Evolutionary conservation across 2,888 invertebrate genomes (phyloP).

Genomic region (Sesia apiformis): DNA sequence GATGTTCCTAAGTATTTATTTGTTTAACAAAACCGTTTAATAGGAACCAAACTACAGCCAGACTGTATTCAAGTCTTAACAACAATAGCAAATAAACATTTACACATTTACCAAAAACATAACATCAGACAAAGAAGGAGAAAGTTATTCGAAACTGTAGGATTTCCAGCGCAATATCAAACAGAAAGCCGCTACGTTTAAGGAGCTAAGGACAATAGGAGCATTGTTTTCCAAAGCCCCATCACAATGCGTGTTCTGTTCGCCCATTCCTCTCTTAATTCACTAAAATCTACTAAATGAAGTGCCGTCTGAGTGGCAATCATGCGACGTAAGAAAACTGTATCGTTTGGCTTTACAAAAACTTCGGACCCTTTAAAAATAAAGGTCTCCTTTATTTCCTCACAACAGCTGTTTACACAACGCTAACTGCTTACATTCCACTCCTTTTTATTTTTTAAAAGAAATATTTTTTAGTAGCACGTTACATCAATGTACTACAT

Average conservation of each 20-base stretch:
- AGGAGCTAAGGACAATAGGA: slow-evolving; percentile 38
- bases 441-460: background rate
- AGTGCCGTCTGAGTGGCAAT: slow-evolving; percentile 45
- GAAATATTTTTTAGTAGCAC: background rate
- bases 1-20: too few relatives aligned
- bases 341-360: background rate
- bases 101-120: background rate
- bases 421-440: background rate
- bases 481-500: too few relatives aligned
- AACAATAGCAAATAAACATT: background rate
- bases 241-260: slow-evolving; percentile 49
- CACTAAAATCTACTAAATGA: slow-evolving; percentile 50
- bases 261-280: slow-evolving; percentile 42
- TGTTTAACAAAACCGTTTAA: too few relatives aligned
- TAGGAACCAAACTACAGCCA: background rate
- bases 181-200: slow-evolving; percentile 34
- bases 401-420: background rate
- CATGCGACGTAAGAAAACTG: slow-evolving; percentile 20
- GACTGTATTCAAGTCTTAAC: background rate
- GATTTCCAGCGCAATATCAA: slow-evolving; percentile 26
- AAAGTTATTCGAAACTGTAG: slow-evolving; percentile 1
- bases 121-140: background rate
- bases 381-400: background rate
- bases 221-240: slow-evolving; percentile 48
- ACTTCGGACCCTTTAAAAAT: background rate